Percentiles rank a stretch among this genome's conserved stretches.
phyloP scores from a whole-genome alignment of 2,113 vertebrate genomes.

The Solenodon paradoxus region DNA sequence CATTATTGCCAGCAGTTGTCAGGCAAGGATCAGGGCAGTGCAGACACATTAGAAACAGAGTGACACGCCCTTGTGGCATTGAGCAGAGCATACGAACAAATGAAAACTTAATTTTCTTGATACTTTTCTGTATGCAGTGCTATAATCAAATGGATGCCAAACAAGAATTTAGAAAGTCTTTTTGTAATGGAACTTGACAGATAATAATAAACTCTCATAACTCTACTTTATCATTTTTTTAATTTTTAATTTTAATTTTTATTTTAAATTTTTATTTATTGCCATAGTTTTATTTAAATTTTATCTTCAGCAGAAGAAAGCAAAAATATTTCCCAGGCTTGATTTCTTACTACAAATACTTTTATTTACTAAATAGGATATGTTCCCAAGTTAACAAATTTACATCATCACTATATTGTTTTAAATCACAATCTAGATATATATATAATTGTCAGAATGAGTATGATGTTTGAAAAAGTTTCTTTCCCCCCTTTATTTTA shows the following conservation, averaged over 20 bases:
- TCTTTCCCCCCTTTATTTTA: constrained; percentile 74
- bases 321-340: not conserved
- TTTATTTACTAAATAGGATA: not conserved
- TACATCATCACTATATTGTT: not conserved
- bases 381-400: no score
- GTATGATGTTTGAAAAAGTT: not conserved
- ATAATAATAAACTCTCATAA: not conserved
- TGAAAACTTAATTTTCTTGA: not conserved
- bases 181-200: not conserved
- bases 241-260: not conserved
- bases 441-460: not conserved
- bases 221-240: not conserved
- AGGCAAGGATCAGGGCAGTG: not conserved
- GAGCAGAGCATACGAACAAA: not conserved
- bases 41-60: not conserved
- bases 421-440: not conserved
- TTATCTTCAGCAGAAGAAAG: not conserved
- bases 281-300: not conserved
- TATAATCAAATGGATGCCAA: not conserved
- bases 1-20: not conserved
- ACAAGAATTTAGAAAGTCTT: not conserved
- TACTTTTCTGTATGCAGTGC: not conserved
- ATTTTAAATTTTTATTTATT: not conserved
- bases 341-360: not conserved
- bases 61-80: not conserved